These are phyloP conservation scores for Cyclura pinguis DNA, from an alignment of 2,797 vertebrate genomes.

Conservation along the genomic window DNA sequence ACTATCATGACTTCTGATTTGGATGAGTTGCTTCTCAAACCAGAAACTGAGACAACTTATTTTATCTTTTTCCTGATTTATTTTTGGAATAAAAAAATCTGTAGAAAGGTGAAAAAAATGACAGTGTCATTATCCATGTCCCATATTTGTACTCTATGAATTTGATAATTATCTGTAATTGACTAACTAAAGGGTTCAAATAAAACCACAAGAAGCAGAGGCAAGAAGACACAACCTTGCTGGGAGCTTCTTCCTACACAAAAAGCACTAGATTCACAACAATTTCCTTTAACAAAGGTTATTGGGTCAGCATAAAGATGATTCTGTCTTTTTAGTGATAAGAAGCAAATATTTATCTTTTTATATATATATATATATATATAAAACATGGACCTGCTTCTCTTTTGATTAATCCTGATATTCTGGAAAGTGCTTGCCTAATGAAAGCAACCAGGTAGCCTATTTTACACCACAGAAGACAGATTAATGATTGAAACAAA, in stretches of 20 bases:
- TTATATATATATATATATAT: slow-evolving; percentile 46
- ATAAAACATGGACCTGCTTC: slow-evolving; percentile 51
- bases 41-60: not conserved
- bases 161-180: not conserved
- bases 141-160: not conserved
- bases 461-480: slow-evolving; percentile 47
- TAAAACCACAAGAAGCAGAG: not conserved
- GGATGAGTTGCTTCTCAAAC: not conserved
- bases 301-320: not conserved
- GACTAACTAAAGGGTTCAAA: not conserved
- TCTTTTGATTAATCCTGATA: slow-evolving; percentile 69
- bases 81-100: not conserved
- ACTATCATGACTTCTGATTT: not conserved
- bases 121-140: not conserved
- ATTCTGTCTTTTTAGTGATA: slow-evolving; percentile 7
- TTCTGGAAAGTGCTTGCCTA: slow-evolving; percentile 57
- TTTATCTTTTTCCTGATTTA: not conserved
- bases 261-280: not conserved
- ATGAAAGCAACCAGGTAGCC: slow-evolving; percentile 41
- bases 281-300: not conserved
- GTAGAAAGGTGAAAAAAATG: not conserved
- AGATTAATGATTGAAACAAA: slow-evolving; percentile 59
- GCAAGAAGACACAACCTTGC: not conserved
- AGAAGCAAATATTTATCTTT: slow-evolving; percentile 42
- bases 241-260: not conserved